Evolutionary conservation across 2,888 invertebrate species (phyloP), one percentile per base, ranked within the genome.

Genomic region (Yponomeuta plumbellus): DNA sequence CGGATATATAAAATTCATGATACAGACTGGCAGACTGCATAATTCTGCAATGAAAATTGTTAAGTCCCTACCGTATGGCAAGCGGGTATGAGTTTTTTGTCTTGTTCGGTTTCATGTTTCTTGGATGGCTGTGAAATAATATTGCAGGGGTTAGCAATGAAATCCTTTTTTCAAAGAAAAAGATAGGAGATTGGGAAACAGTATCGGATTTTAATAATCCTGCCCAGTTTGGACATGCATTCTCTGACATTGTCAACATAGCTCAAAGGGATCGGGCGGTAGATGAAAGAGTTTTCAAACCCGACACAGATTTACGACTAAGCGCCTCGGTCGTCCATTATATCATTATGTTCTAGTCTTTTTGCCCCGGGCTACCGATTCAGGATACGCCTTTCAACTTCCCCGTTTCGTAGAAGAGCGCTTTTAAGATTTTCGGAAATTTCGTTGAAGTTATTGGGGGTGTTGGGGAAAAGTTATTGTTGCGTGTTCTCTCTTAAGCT

Each of bases 301-400:
- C 69, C 72, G 73, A 73, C 70, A 69, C 68, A 72, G 75, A 52
- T 75, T 74, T 76, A 75, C 70, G 69, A 70, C 69, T 68, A 26
- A 39, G 62, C 62, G 26, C 62, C 62, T 23, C 64, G 21, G 13
- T 21, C 64, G 64, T 21, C 64, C 52, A 64, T 64, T 52, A 64
- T 64, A 44, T 64, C 52, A 64, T 64, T 64, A 64, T 64, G 64
- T 52, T 52, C 44, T 13, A 22, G 11, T 64, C 40, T 59, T 59
- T 59, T 59, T 59, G 59, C 58, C 20, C 17, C 44, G 44, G 44
- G 44, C 44, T 52, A 52, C 44, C 44, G 44, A 17, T 17, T 52
- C 44, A 52, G 44, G 44, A 52, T 52, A 17, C 44, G 44, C 17
- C 44, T 52, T 52, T 52, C 17, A 52, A 52, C 44, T 52, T 52